Evolutionary conservation across 2,888 invertebrate species (phyloP).

Genomic region (Drosophila hamatofila): DNA sequence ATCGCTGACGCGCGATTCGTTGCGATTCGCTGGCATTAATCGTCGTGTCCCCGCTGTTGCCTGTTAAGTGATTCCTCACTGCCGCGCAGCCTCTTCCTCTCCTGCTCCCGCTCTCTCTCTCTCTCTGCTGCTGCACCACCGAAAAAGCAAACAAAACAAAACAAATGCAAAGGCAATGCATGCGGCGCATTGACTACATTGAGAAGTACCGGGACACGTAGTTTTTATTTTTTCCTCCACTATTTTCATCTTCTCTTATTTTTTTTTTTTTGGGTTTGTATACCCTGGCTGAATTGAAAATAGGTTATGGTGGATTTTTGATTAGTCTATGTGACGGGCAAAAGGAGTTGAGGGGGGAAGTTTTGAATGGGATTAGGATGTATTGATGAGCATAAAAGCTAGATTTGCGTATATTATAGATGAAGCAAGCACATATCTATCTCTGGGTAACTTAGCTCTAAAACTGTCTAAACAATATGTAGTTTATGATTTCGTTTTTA

Average conservation of each 20-base stretch:
- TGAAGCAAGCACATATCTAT: too few relatives aligned
- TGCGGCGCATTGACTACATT: conserved; percentile 44
- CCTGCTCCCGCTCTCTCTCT: not conserved
- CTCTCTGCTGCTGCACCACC: conserved; percentile 46
- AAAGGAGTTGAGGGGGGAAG: not conserved
- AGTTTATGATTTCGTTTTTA: too few relatives aligned
- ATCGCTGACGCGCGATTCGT: conserved; percentile 53
- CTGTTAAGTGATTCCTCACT: conserved; percentile 32
- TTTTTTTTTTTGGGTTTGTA: not conserved
- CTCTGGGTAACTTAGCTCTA: too few relatives aligned
- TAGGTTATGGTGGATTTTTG: conserved; percentile 5
- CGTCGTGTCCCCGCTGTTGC: conserved; percentile 31
- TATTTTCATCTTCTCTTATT: conserved; percentile 12
- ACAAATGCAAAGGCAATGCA: conserved; percentile 61
- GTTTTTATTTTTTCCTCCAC: conserved; percentile 67
- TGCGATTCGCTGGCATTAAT: conserved; percentile 60
- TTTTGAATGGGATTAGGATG: too few relatives aligned
- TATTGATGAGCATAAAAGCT: too few relatives aligned
- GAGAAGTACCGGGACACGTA: conserved; percentile 56
- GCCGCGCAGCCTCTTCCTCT: not conserved
- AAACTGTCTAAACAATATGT: too few relatives aligned
- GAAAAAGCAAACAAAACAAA: conserved; percentile 54
- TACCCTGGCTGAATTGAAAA: not conserved
- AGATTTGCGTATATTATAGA: too few relatives aligned
- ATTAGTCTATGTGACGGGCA: not conserved